Conservation (phyloP, 2,888 invertebrate species). For the Conomelus anceps region DNA sequence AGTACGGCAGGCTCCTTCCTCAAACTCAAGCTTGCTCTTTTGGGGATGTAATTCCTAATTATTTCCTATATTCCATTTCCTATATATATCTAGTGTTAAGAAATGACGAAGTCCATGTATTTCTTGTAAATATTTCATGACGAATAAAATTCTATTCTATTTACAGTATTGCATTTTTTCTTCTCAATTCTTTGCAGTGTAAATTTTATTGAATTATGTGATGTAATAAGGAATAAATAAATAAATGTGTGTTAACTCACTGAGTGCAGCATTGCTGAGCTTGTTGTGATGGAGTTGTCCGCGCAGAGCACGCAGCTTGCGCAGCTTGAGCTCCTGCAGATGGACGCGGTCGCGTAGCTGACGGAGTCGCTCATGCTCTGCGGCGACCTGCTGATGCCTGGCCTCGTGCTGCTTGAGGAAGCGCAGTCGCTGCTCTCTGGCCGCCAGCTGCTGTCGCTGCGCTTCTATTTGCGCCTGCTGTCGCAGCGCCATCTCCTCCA, state of each 20-base stretch:
- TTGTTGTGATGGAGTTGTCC: constrained; percentile 92
- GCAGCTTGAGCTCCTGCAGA: constrained; percentile 88
- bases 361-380: constrained; percentile 81
- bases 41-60: no score
- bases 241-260: constrained; percentile 54
- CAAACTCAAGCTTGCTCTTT: no score
- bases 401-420: constrained; percentile 92
- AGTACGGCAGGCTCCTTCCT: no score
- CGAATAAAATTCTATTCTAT: no score
- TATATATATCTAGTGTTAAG: no score
- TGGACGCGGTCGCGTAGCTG: constrained; percentile 86
- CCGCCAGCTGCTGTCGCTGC: constrained; percentile 85
- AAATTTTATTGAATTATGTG: no score
- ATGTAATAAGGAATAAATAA: not conserved
- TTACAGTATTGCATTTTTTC: no score
- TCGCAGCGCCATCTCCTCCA: constrained; percentile 95
- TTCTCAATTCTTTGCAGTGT: no score
- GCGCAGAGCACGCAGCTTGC: constrained; percentile 81
- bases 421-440: constrained; percentile 86
- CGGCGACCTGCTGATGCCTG: constrained; percentile 65
- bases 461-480: constrained; percentile 97
- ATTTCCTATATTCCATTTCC: no score
- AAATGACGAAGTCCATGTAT: no score
- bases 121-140: no score
- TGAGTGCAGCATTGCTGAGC: constrained; percentile 82